phyloP scores from a whole-genome alignment of 2,797 vertebrate genomes.

The Brachyrhaphis roseni region DNA sequence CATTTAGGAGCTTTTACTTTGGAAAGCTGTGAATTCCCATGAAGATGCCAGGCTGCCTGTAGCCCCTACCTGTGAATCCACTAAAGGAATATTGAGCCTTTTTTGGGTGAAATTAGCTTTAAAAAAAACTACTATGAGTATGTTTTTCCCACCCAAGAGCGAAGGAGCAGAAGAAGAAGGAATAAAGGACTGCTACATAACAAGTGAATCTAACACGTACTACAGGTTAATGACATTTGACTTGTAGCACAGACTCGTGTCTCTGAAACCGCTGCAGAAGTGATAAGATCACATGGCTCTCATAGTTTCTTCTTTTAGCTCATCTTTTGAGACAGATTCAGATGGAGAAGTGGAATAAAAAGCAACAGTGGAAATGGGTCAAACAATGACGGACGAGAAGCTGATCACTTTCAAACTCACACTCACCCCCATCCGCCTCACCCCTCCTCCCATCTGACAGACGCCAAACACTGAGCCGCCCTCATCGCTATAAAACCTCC shows the following conservation, averaged over 20 bases:
- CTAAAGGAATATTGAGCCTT: background rate
- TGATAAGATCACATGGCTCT: slow-evolving; percentile 36
- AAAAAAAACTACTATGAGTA: background rate
- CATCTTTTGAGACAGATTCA: slow-evolving; percentile 23
- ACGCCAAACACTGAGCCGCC: slow-evolving; percentile 35
- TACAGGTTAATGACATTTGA: slow-evolving; percentile 10
- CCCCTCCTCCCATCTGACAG: slow-evolving; percentile 42
- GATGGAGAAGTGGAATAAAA: slow-evolving; percentile 30
- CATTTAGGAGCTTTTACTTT: background rate
- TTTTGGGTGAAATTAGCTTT: background rate
- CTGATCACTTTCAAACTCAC: slow-evolving; percentile 18
- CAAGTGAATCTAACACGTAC: background rate
- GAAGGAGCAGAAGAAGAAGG: background rate
- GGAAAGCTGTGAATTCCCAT: background rate
- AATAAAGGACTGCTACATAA: background rate
- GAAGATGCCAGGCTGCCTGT: background rate
- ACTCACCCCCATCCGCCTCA: slow-evolving; percentile 9
- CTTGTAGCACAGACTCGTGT: background rate
- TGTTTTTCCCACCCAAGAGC: background rate
- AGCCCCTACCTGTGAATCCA: background rate
- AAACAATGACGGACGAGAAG: slow-evolving; percentile 1
- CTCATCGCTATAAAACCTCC: slow-evolving; percentile 22
- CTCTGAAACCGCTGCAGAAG: slow-evolving; percentile 8
- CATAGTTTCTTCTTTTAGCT: slow-evolving; percentile 13
- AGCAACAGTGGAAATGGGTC: slow-evolving; percentile 23